Evolutionary conservation across 2,113 vertebrate species (phyloP), one percentile per base, ranked within the genome.

Genomic region (Chaetura pelagica): DNA sequence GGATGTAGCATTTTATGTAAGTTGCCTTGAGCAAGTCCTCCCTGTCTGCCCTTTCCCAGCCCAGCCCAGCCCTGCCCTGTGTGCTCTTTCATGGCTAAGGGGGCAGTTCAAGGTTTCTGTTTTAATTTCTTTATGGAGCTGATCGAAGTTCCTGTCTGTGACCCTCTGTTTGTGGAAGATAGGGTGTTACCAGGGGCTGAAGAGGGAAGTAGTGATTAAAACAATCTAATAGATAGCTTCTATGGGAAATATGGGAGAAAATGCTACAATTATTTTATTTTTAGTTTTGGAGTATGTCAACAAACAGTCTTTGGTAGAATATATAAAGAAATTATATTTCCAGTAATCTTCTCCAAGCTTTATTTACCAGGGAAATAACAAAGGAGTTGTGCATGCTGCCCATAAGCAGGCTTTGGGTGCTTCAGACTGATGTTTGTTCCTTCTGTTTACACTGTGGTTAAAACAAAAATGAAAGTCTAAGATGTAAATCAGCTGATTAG

Each of bases 381-480:
- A 34, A 42, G 51, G n/a, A 44, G 19, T 63, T 93, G 63, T 44
- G 92, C 92, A 63, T 21, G 1, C 63, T 92, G 61, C 68, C 88
- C 88, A 89, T 90, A 89, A 92, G 67, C 55, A 67, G 95, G 64
- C 59, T 93, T 90, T 63, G 0, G 5, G 55, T 32, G 67, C 63
- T 73, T 71, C 71, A 76, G 40, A 42, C 4, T 3, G 77, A 38
- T 87, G 81, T 62, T 88, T 90, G 40, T 27, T 55, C 2, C 0
- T 67, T 93, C 46, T 88, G 46, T 93, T 93, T 86, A 77, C 19
- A 12, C 63, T 3, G 0, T 6, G 26, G 46, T 58, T 59, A 69
- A 81, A 90, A 59, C 55, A 90, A 75, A 92, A 92, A 93, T 15
- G 40, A 80, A 96, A 94, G 59, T 81, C 80, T 59, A 20, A 71